Base-by-base conservation (phyloP, 2,888 invertebrate genomes). In the Drosophila prostipennis region DNA sequence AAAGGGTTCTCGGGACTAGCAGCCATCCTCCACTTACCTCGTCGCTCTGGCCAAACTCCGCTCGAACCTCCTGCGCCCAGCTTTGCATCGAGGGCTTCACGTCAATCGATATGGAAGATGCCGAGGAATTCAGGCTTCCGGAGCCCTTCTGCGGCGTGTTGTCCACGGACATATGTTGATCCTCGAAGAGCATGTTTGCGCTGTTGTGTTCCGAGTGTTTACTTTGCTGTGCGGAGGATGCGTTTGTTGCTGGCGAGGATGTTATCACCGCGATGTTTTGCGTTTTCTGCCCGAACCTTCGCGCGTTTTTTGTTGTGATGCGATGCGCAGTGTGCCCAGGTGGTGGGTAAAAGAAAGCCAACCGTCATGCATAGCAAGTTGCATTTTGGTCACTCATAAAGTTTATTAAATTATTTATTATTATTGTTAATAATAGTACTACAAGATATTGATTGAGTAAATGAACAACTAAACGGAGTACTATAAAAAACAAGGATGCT, bases 41-140 rank as follows among this genome's bases (percentile, higher is more conserved):
- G 39, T 89, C 87, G 51, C 76, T 83, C 0, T 78, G 74, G 1
- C 76, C 77, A n/a, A 76, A 58, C 52, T 90, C 89, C 2, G 80
- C 79, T 4, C 78, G 79, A n/a, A 90, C 82, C 57, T 90, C 89
- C 51, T 90, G 81, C 2, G 89, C 90, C 89, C 89, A 90, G 52
- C 88, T 81, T 37, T 60, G 78, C 32, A 68, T 58, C 7, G 54
- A 43, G 4, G 81, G 76, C 51, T 83, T 87, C 0, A 53, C 52
- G 3, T 83, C 81, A 19, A 78, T 65, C 32, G 79, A 75, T 5
- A 74, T 73, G 0, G 80, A 74, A 6, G 88, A 86, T 10, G 68
- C 55, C 4, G 88, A 85, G 7, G 78, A 88, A 57, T 83, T 88
- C 0, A 75, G 75, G 76, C 88, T 89, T 11, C 36, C 75, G 0